Conservation (phyloP, 2,113 vertebrate species). For the Xerus inauris region DNA sequence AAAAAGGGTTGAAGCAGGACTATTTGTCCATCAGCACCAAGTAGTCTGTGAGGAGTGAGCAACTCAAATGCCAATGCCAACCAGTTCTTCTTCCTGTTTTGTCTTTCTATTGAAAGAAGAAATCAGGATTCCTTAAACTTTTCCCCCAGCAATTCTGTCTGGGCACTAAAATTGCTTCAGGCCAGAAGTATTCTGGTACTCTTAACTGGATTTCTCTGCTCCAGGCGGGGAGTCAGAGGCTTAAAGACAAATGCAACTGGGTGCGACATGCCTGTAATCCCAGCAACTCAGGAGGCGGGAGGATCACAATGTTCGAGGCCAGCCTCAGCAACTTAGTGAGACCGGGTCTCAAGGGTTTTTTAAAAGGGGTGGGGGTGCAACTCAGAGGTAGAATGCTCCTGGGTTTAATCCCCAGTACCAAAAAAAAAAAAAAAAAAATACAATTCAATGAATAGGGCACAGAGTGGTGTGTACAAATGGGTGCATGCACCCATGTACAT, state of each 20-base stretch:
- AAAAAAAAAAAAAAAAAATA: too few species aligned
- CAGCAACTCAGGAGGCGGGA: too few species aligned
- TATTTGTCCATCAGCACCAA: background rate
- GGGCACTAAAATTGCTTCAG: background rate
- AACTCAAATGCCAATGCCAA: too few species aligned
- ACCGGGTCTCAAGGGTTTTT: too few species aligned
- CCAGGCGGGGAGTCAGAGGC: background rate
- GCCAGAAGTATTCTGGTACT: background rate
- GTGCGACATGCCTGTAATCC: background rate
- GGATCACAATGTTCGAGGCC: too few species aligned
- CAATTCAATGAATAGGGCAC: background rate
- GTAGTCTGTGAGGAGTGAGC: background rate
- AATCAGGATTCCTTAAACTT: background rate
- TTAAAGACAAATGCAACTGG: background rate
- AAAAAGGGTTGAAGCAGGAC: background rate
- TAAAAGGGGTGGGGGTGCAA: too few species aligned
- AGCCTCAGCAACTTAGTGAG: too few species aligned
- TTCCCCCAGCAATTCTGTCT: background rate
- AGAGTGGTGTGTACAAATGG: background rate
- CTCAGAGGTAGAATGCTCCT: too few species aligned
- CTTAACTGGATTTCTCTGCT: background rate
- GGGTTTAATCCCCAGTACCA: too few species aligned
- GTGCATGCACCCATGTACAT: fast-evolving
- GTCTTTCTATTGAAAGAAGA: background rate
- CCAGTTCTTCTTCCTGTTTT: background rate